Conservation (phyloP, 2,797 vertebrate genomes). For the Bucorvus abyssinicus region DNA sequence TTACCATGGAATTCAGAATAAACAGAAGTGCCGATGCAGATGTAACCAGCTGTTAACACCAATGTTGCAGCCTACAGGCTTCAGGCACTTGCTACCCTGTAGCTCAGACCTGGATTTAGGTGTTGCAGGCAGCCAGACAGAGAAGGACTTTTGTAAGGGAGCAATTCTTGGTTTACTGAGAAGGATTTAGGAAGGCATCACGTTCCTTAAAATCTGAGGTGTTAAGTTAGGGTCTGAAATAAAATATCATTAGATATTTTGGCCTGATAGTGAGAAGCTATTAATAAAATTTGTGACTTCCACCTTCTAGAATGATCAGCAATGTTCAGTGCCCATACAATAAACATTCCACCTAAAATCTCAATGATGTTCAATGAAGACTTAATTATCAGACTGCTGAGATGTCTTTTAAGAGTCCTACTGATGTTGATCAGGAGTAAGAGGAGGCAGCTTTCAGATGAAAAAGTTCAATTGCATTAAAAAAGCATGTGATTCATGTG, state of each 20-base stretch:
- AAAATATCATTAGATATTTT: neutral
- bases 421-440: neutral
- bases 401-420: neutral
- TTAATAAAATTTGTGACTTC: neutral
- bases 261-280: neutral
- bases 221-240: neutral
- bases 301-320: neutral
- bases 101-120: neutral
- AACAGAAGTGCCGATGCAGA: neutral
- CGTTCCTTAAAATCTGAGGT: neutral
- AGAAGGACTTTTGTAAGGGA: neutral
- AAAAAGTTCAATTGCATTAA: neutral
- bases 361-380: neutral
- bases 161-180: neutral
- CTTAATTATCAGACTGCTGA: neutral
- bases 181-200: neutral
- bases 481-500: fast-evolving
- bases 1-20: neutral
- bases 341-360: neutral
- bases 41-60: neutral
- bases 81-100: neutral
- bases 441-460: neutral
- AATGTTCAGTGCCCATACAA: neutral
- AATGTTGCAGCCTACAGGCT: fast-evolving
- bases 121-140: neutral